A percentile compares a stretch with the other conserved stretches of the same genome.
Conservation (phyloP, 1,140 invertebrate genomes). For the Drosophila gunungcola region DNA sequence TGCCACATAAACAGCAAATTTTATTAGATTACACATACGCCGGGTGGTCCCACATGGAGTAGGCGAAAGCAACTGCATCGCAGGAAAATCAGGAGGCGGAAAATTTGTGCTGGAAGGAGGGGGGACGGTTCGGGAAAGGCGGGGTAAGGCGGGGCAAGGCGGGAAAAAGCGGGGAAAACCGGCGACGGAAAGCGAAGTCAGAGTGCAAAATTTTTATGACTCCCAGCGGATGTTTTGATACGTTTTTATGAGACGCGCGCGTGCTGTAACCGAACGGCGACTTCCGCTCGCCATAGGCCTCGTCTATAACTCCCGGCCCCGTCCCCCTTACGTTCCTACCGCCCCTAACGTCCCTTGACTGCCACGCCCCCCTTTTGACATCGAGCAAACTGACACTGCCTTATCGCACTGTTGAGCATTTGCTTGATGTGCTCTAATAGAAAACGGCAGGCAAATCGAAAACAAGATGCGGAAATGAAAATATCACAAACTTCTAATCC, state of each 20-base stretch:
- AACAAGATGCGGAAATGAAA: background rate
- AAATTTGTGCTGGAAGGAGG: constrained; percentile 18
- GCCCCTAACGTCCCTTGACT: background rate
- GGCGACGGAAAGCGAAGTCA: constrained; percentile 53
- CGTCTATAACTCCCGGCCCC: constrained; percentile 12
- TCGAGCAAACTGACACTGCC: constrained; percentile 19
- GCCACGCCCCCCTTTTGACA: background rate
- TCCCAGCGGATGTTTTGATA: constrained; percentile 82
- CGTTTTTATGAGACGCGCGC: constrained; percentile 83
- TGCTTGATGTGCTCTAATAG: constrained; percentile 69
- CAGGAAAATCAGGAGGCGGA: constrained; percentile 26
- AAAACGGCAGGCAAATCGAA: constrained; percentile 36
- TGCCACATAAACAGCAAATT: constrained; percentile 81
- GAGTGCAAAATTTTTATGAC: constrained; percentile 82
- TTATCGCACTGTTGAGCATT: constrained; percentile 52
- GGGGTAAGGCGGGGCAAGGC: background rate
- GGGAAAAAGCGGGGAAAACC: background rate
- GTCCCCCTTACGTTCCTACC: background rate
- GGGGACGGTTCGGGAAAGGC: background rate
- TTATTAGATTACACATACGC: constrained; percentile 83
- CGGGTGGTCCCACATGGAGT: constrained; percentile 35
- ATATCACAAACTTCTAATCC: background rate
- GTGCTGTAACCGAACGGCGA: constrained; percentile 76
- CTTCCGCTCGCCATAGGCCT: constrained; percentile 46
- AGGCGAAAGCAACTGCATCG: constrained; percentile 17